Evolutionary conservation across 2,888 invertebrate species (phyloP), one percentile per base, ranked within the genome.

Genomic region (Athalia circularis): DNA sequence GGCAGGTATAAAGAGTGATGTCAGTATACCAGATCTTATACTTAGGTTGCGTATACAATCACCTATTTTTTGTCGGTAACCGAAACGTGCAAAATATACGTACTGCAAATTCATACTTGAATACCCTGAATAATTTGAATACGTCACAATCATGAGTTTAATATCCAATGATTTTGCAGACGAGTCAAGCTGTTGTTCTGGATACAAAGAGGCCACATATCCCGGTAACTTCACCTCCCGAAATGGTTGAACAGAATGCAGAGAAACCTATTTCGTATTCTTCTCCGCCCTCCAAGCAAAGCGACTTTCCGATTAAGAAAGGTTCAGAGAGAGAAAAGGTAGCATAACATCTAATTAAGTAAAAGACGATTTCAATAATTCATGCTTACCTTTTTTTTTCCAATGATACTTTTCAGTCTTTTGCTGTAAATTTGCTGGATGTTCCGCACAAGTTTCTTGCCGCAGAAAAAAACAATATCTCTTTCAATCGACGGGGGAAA

Each of bases 211-310:
- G 8, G 72, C 59, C 59, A 13, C 72, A 47, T 59, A 9, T 57
- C 59, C 72, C 59, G 13, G 47, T 57, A 72, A 72, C 47, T 57
- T 59, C n/a, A 47, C n/a, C n/a, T 59, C n/a, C 72, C 29, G 29
- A 29, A 57, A 7, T 72, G 45, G 72, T 59, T 59, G 72, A 72
- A 72, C 72, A 72, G 52, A n/a, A 50, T 45, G 57, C 47, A 11
- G 59, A 45, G 47, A 72, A 57, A 59, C 45, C 47, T 59, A 59
- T 47, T 45, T 59, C 47, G 47, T 13, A 72, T 47, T 7, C 45
- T 45, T 29, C 72, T 13, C 57, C 45, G 52, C 13, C 72, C n/a
- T 47, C 47, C 8, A 59, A 72, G 59, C 72, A 72, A 45, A 72
- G 57, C 72, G 72, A 47, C 57, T 47, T n/a, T 47, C 8, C 8